These are phyloP conservation scores for Ctenopoma multispine DNA, from an alignment of 2,797 vertebrate species.

Conservation along the genomic window DNA sequence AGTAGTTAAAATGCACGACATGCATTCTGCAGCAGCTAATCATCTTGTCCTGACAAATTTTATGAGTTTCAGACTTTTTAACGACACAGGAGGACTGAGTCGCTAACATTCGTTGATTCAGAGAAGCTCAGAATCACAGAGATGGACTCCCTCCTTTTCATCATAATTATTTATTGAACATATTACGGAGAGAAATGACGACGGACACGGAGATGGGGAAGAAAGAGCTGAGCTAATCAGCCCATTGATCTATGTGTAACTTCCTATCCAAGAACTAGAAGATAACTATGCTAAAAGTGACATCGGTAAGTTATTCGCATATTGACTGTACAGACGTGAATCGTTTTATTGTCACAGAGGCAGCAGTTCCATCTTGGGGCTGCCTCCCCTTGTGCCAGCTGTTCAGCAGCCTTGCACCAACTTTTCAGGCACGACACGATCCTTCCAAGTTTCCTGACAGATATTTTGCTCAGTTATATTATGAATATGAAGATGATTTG, in stretches of 20 bases:
- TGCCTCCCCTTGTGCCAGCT: background rate
- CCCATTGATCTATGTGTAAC: conserved; percentile 5
- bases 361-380: conserved; percentile 2
- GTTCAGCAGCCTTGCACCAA: too few relatives aligned
- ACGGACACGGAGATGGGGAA: background rate
- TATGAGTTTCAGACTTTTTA: conserved; percentile 40
- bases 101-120: conserved; percentile 18
- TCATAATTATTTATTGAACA: conserved; percentile 37
- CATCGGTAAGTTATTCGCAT: background rate
- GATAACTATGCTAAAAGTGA: background rate
- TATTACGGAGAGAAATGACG: background rate
- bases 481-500: background rate
- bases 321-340: background rate
- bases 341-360: background rate
- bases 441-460: too few relatives aligned
- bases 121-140: conserved; percentile 7
- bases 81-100: background rate
- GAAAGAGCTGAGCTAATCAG: conserved; percentile 39
- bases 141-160: conserved; percentile 14
- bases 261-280: background rate
- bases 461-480: too few relatives aligned
- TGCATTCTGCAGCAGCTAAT: conserved; percentile 54
- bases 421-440: too few relatives aligned
- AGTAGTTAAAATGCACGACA: conserved; percentile 46
- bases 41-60: conserved; percentile 47